phyloP scores from a whole-genome alignment of 2,113 vertebrate species.

The Suncus etruscus region DNA sequence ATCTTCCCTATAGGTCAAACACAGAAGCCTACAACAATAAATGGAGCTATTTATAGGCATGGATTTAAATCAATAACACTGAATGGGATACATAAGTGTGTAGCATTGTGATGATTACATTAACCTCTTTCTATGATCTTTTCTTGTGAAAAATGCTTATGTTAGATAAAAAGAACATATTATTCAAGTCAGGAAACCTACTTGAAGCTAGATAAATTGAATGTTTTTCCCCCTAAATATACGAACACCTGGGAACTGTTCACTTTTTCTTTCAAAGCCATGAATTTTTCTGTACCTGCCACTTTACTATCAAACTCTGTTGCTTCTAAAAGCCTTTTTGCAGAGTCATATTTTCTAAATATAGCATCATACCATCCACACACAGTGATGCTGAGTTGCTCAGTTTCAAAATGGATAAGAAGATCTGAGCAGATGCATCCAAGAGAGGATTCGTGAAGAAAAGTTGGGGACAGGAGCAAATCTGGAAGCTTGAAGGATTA shows the following conservation, averaged over 20 bases:
- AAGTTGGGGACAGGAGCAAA: conserved; percentile 3
- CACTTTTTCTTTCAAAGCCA: background rate
- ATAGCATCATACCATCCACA: too few species aligned
- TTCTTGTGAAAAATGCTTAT: conserved; percentile 20
- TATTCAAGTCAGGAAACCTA: conserved; percentile 20
- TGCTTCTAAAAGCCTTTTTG: too few species aligned
- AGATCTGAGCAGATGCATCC: background rate
- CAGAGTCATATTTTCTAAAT: too few species aligned
- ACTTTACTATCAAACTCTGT: too few species aligned
- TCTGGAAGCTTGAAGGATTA: background rate
- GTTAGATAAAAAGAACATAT: conserved; percentile 7
- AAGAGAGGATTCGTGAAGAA: background rate
- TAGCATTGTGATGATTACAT: conserved; percentile 11
- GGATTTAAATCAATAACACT: background rate
- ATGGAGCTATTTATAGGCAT: conserved; percentile 23
- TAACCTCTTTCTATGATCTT: conserved; percentile 24
- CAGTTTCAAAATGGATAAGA: background rate
- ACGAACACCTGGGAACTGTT: conserved; percentile 47
- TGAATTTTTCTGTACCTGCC: too few species aligned
- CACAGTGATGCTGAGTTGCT: background rate
- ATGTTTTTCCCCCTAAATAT: background rate
- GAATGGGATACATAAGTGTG: background rate
- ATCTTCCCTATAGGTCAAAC: conserved; percentile 24
- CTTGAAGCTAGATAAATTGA: background rate
- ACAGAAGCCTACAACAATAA: background rate